Evolutionary conservation across 2,888 invertebrate species (phyloP).

Genomic region (Amblyteles armatorius): DNA sequence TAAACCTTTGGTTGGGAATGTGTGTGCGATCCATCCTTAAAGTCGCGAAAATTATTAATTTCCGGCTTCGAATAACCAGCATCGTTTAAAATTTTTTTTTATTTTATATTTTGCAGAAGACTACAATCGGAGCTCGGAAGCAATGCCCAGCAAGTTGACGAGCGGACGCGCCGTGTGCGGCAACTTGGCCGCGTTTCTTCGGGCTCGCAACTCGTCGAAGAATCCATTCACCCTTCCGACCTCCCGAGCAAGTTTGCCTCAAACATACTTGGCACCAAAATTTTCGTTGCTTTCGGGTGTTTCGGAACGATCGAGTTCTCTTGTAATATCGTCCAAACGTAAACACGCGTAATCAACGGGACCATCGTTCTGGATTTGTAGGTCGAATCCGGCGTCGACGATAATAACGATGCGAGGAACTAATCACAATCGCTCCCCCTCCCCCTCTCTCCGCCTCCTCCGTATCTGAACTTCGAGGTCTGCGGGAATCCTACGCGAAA

Average conservation of each 20-base stretch:
- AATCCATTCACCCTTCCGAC: slow-evolving; percentile 50
- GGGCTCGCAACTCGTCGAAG: slow-evolving; percentile 47
- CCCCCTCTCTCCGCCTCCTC: background rate
- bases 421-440: slow-evolving; percentile 8
- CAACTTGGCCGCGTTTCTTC: slow-evolving; percentile 64
- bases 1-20: too few relatives aligned
- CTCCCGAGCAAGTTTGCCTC: slow-evolving; percentile 27
- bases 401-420: slow-evolving; percentile 31
- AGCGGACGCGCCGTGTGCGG: slow-evolving; percentile 65
- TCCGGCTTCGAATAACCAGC: background rate
- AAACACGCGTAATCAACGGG: slow-evolving; percentile 24
- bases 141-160: slow-evolving; percentile 54
- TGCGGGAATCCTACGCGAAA: background rate
- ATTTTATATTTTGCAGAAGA: slow-evolving; percentile 27
- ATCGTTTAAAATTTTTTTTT: background rate
- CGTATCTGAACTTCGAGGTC: slow-evolving; percentile 1
- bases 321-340: background rate
- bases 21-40: background rate
- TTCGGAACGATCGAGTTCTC: slow-evolving; percentile 16
- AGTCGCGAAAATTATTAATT: background rate
- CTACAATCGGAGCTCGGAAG: slow-evolving; percentile 25
- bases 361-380: slow-evolving; percentile 55
- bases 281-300: background rate
- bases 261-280: too few relatives aligned
- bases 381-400: slow-evolving; percentile 44